Percentiles rank a stretch among this genome's conserved stretches.
These are phyloP conservation scores for Saimiri boliviensis DNA, from an alignment of 2,113 vertebrate species.

Conservation along the genomic window DNA sequence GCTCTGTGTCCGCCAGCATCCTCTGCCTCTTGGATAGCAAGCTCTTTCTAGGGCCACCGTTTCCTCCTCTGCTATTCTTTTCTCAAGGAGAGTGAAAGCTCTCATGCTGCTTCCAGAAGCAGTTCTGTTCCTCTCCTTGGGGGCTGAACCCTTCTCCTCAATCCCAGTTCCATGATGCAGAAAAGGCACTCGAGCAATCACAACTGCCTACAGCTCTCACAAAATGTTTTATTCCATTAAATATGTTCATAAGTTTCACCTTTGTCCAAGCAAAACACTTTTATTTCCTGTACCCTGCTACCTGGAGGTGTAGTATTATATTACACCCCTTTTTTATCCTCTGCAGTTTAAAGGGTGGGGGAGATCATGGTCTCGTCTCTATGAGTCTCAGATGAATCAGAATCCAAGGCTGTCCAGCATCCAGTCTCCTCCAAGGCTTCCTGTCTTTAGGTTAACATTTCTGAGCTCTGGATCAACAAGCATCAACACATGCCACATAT, in stretches of 20 bases:
- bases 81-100: background rate
- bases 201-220: background rate
- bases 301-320: background rate
- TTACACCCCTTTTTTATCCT: background rate
- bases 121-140: background rate
- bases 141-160: background rate
- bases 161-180: background rate
- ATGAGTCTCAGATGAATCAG: background rate
- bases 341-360: background rate
- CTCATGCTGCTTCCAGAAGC: background rate
- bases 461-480: slow-evolving; percentile 71
- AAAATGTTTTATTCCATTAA: background rate
- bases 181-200: background rate
- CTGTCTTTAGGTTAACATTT: slow-evolving; percentile 64
- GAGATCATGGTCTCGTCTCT: background rate
- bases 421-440: slow-evolving; percentile 39
- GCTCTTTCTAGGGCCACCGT: background rate
- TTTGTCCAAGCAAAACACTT: background rate
- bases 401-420: slow-evolving; percentile 53
- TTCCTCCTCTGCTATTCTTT: background rate
- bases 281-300: background rate
- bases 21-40: background rate
- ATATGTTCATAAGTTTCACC: background rate
- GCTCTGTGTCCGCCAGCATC: too few species aligned
- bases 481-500: slow-evolving; percentile 74